Evolutionary conservation across 2,888 invertebrate genomes (phyloP), one percentile per base, ranked within the genome.

Genomic region (Netelia fuscicornis): DNA sequence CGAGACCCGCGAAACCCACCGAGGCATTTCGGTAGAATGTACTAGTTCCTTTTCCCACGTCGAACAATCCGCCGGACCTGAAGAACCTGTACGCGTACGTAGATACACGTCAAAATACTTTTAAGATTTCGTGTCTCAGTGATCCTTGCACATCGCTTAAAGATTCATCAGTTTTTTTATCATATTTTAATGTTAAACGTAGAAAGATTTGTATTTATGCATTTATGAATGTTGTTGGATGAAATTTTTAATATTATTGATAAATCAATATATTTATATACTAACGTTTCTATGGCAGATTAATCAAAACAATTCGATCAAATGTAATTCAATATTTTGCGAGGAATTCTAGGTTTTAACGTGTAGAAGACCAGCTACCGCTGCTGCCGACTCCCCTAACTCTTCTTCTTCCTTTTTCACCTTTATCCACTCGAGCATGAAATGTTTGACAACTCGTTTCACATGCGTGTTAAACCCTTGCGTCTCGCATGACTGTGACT

Each of bases 361-460:
- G 70, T n/a, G 71, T 64, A 52, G 77, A 71, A 70, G 77, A 23
- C 70, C 70, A 58, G 89, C 87, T 86, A 88, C 85, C 89, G 86
- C 84, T 89, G 84, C 68, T 37, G 52, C 58, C 62, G 23, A 37
- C 68, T 42, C 30, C 52, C 25, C 80, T 58, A 65, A 64, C 17
- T n/a, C 56, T 54, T 64, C 70, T n/a, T 25, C 20, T 20, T 20
- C 20, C 20, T 48, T 11, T 58, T 58, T 58, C 67, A 62, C 77
- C 86, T 86, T 84, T 86, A 88, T 84, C 88, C 84, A 89, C 86
- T 88, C 72, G 68, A 87, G 84, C 82, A 87, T 88, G 86, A 82
- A 91, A 88, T 91, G 90, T 90, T 90, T 89, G 89, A 90, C 89
- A 90, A 88, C 87, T 85, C 87, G 84, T 87, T 87, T 84, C 62